Conservation (phyloP, 2,797 vertebrate genomes). For the Hydrolagus colliei region DNA sequence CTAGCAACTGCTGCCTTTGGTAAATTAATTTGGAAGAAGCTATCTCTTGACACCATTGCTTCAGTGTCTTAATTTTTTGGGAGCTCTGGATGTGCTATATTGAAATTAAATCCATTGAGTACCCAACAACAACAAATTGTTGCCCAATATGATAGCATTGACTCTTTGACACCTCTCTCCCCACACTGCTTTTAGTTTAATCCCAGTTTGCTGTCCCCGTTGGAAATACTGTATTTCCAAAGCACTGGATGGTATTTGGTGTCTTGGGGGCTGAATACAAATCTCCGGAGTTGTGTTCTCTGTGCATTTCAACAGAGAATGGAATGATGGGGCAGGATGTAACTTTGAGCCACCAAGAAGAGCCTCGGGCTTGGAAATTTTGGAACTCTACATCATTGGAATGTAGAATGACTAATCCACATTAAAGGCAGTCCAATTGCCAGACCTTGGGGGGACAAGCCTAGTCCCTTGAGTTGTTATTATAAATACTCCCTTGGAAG, state of each 20-base stretch:
- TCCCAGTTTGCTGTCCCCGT: not conserved
- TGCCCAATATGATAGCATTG: no score
- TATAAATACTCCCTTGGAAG: not conserved
- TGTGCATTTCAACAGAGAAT: not conserved
- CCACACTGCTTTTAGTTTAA: no score
- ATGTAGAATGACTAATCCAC: not conserved
- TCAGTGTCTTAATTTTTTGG: no score
- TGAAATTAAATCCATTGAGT: no score
- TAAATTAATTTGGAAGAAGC: no score
- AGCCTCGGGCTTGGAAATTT: not conserved
- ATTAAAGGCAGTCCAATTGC: not conserved
- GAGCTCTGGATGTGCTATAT: no score
- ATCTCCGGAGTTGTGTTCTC: not conserved
- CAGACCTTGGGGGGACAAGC: not conserved
- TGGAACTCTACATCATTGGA: not conserved
- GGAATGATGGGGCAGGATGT: not conserved
- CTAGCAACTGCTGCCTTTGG: no score
- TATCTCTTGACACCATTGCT: no score
- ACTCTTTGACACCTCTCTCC: no score
- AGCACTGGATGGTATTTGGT: not conserved
- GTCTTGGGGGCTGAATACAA: not conserved
- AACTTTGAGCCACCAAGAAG: not conserved
- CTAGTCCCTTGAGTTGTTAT: not conserved
- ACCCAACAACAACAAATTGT: no score
- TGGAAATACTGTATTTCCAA: not conserved